These are phyloP conservation scores for Eleutherodactylus coqui DNA, from an alignment of 2,797 vertebrate genomes.

Conservation along the genomic window DNA sequence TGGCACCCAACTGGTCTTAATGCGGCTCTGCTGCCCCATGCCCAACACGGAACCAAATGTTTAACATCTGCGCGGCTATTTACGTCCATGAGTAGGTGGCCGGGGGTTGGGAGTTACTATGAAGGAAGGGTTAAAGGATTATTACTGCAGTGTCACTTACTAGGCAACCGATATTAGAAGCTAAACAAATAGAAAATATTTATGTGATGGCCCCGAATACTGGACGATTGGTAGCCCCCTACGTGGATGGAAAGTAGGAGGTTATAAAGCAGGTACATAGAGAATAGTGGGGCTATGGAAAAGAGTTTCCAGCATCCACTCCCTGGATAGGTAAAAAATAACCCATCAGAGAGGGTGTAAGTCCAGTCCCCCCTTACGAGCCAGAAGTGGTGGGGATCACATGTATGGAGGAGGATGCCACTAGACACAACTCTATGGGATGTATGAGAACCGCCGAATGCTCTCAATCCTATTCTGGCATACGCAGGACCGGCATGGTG, in stretches of 20 bases:
- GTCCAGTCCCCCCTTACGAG: too few species aligned
- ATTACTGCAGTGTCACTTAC: constrained; percentile 35
- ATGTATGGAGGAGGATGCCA: too few species aligned
- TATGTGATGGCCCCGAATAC: constrained; percentile 8
- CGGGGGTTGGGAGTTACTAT: constrained; percentile 15
- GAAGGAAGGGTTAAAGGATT: constrained; percentile 50
- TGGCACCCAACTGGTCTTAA: background rate
- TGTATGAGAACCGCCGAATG: too few species aligned
- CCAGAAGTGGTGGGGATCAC: too few species aligned
- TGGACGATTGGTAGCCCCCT: background rate
- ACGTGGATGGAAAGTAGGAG: background rate
- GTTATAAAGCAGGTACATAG: background rate
- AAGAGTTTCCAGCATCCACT: too few species aligned
- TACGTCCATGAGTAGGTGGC: constrained; percentile 46
- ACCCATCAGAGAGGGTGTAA: too few species aligned
- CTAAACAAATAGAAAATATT: constrained; percentile 46
- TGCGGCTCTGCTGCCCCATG: background rate
- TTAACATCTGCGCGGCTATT: constrained; percentile 48
- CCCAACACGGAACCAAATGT: constrained; percentile 2
- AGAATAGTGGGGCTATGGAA: background rate
- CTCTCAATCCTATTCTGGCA: too few species aligned
- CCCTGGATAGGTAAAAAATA: too few species aligned
- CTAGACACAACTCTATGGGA: too few species aligned
- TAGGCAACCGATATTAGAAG: constrained; percentile 35
- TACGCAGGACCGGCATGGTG: too few species aligned